Conservation (phyloP, 2,113 vertebrate genomes). For the Oophaga pumilio region DNA sequence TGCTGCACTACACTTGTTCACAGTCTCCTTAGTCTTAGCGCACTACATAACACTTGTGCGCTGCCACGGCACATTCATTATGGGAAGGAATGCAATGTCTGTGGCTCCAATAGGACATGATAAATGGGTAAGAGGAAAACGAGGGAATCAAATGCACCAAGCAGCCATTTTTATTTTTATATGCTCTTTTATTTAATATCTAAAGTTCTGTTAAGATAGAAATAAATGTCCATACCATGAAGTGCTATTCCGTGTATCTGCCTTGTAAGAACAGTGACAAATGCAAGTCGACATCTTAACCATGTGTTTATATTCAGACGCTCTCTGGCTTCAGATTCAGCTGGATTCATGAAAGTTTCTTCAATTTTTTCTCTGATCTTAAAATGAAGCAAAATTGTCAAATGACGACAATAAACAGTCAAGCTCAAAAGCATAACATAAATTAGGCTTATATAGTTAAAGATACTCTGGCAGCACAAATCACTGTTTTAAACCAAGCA, state of each 20-base stretch:
- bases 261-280: conserved; percentile 72
- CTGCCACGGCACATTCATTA: neutral
- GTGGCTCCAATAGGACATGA: neutral
- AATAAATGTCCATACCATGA: conserved; percentile 67
- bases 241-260: conserved; percentile 68
- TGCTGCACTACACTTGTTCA: neutral
- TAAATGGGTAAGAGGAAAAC: neutral
- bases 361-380: neutral
- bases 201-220: neutral
- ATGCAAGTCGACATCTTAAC: conserved; percentile 77
- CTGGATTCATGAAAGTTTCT: conserved; percentile 40
- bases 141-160: neutral
- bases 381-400: neutral
- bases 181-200: neutral
- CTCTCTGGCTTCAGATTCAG: conserved; percentile 71
- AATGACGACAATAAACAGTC: neutral
- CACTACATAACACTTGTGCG: neutral
- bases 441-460: neutral
- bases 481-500: too few species aligned
- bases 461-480: too few species aligned
- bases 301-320: conserved; percentile 75
- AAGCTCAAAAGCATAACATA: neutral
- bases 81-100: neutral
- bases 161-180: neutral
- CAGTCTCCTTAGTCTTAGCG: neutral